Evolutionary conservation across 2,888 invertebrate genomes (phyloP), one percentile per base, ranked within the genome.

Genomic region (Stenolophus ochropezus): DNA sequence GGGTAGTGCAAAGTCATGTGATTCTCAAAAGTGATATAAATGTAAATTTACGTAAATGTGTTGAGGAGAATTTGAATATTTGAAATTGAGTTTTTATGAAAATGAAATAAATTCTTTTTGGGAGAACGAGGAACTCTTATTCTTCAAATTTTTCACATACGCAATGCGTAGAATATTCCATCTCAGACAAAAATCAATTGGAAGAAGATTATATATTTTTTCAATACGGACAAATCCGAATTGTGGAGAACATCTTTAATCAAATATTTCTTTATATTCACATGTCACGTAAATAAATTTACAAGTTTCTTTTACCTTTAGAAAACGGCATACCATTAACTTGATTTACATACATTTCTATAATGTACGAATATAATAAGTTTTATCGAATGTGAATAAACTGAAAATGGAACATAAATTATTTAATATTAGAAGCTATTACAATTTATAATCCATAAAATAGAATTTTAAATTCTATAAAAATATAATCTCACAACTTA

Each of bases 21-120:
- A 69, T 69, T 69, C 42, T 42, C 18, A 69, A 42, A 69, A 69
- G 69, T 69, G 69, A 69, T 69, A 69, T 69, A 69, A 69, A 69
- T 69, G 69, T 69, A 69, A 69, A 69, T 69, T 69, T 69, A 69
- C 69, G 69, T 69, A 69, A 69, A 69, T 69, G 69, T 69, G 69
- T 69, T 33, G 65, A 69, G 42, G 11, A 16, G 47, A 69, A 69
- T 69, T 69, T 69, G 69, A 69, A 69, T 69, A 69, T 69, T 42
- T 69, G 69, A 69, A 69, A 69, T 69, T 69, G 69, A 69, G 42
- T 69, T 74, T 74, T 74, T 74, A 27, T 74, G 74, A 74, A 74
- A 74, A 74, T 74, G 74, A 74, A 74, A 74, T 74, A 74, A 74
- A 74, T 74, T 74, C 74, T 53, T 49, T 53, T 74, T 74, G 53